Evolutionary conservation across 1,140 invertebrate genomes (phyloP).

Genomic region (Philaenus spumarius): DNA sequence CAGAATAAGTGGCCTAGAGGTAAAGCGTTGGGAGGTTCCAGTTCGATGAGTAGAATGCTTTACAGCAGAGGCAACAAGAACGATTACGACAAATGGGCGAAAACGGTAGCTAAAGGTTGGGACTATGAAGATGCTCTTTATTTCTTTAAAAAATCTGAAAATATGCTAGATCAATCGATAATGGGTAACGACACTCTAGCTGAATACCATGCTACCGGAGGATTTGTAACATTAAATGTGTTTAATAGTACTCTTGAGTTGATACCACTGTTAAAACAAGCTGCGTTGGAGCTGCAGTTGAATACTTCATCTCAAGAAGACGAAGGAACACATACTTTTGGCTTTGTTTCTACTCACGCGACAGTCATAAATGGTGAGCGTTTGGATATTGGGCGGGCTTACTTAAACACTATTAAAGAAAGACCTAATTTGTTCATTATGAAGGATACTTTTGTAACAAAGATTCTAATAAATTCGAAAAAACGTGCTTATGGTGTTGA

Average conservation of each 20-base stretch:
- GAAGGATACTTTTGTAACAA: background rate
- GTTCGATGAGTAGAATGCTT: slow-evolving; percentile 54
- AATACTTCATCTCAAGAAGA: background rate
- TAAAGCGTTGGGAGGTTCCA: slow-evolving; percentile 56
- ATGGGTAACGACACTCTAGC: slow-evolving; percentile 45
- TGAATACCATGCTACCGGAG: slow-evolving; percentile 23
- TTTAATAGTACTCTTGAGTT: slow-evolving; percentile 52
- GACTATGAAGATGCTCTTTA: slow-evolving; percentile 44
- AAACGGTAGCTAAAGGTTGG: slow-evolving; percentile 42
- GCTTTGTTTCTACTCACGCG: background rate
- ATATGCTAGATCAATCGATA: slow-evolving; percentile 24
- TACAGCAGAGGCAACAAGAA: slow-evolving; percentile 50
- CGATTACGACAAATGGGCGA: slow-evolving; percentile 54
- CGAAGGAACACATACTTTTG: background rate
- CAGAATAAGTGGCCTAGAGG: slow-evolving; percentile 49
- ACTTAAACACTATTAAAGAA: background rate
- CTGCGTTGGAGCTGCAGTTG: background rate
- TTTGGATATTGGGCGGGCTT: background rate
- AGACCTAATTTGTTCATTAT: background rate
- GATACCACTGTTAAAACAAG: background rate
- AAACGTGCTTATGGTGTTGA: background rate
- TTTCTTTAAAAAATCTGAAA: slow-evolving; percentile 41
- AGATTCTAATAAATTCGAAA: background rate
- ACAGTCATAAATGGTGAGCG: slow-evolving; percentile 1
- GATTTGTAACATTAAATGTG: background rate